Conservation (phyloP, 2,113 vertebrate genomes). For the Etheostoma cragini region DNA sequence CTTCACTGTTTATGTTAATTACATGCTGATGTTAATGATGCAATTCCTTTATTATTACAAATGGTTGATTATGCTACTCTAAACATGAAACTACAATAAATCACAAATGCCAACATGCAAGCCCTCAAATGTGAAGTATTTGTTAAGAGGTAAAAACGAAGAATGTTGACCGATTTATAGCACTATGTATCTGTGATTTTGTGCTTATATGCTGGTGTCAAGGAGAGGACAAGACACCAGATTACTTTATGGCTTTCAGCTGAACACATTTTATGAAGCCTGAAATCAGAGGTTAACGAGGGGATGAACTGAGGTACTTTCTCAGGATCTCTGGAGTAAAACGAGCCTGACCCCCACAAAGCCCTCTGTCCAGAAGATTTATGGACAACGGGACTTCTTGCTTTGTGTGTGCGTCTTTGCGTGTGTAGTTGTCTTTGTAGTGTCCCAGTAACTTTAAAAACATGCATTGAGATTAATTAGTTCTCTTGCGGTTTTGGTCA, state of each 20-base stretch:
- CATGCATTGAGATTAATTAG: not conserved
- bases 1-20: conserved; percentile 19
- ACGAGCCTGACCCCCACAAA: conserved; percentile 41
- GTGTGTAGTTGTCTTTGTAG: conserved; percentile 4
- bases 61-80: not conserved
- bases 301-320: conserved; percentile 61
- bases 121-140: conserved; percentile 14
- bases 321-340: conserved; percentile 56
- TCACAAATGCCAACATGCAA: conserved; percentile 14
- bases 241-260: conserved; percentile 62
- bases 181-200: conserved; percentile 18
- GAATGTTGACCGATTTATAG: conserved; percentile 39
- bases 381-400: conserved; percentile 27
- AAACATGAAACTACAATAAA: conserved; percentile 16
- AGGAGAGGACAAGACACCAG: conserved; percentile 42
- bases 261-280: conserved; percentile 67
- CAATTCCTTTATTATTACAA: conserved; percentile 14
- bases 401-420: not conserved
- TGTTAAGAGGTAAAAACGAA: conserved; percentile 25
- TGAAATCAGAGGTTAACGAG: conserved; percentile 72
- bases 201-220: conserved; percentile 49
- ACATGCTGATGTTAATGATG: conserved; percentile 9
- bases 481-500: conserved; percentile 10
- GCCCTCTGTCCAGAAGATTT: conserved; percentile 55
- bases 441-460: conserved; percentile 5